Conservation (phyloP, 1,140 invertebrate species). For the Leptinotarsa undecemlineata region DNA sequence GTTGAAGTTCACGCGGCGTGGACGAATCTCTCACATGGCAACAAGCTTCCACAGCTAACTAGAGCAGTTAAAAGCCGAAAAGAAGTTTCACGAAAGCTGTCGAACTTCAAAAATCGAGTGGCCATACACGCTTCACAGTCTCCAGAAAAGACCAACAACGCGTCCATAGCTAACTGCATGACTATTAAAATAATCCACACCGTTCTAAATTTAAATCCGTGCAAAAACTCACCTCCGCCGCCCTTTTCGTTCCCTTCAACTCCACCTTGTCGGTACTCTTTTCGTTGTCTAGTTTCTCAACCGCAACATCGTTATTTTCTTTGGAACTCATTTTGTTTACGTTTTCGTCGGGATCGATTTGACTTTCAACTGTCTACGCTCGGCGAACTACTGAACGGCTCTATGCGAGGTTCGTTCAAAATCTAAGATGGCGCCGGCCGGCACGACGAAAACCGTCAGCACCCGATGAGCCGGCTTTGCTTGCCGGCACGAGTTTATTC, state of each 20-base stretch:
- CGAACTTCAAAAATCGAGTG: too few species aligned
- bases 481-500: constrained; percentile 33
- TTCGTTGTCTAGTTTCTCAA: constrained; percentile 79
- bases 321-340: constrained; percentile 78
- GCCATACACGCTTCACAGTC: too few species aligned
- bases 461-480: constrained; percentile 56
- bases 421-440: constrained; percentile 81
- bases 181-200: not conserved
- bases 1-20: constrained; percentile 17
- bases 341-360: constrained; percentile 58
- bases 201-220: constrained; percentile 21
- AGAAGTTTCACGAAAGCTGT: not conserved
- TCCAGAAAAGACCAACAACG: not conserved
- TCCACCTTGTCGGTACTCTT: constrained; percentile 77
- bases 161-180: not conserved
- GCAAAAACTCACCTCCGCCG: constrained; percentile 76
- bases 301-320: constrained; percentile 82
- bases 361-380: constrained; percentile 57
- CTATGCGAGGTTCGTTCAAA: constrained; percentile 72
- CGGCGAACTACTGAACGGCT: constrained; percentile 66
- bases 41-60: constrained; percentile 33
- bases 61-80: not conserved
- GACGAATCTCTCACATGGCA: constrained; percentile 41
- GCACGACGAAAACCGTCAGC: constrained; percentile 63
- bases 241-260: constrained; percentile 83